Conservation (phyloP, 2,797 vertebrate species). For the Sarcophilus harrisii region DNA sequence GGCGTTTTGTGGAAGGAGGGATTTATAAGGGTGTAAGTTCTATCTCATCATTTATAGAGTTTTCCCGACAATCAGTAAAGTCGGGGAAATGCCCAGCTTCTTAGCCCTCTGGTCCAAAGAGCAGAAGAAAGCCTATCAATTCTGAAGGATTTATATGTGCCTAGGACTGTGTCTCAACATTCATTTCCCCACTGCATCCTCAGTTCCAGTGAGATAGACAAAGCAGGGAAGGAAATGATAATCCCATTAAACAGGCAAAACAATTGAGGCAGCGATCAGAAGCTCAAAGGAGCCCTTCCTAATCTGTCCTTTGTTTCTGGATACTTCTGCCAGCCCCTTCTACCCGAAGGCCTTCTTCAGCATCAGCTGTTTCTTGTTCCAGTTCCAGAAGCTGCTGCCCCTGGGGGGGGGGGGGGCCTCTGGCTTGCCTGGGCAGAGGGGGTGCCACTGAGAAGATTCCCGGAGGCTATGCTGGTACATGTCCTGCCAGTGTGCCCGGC, state of each 20-base stretch:
- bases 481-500: slow-evolving; percentile 88
- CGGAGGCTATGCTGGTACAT: slow-evolving; percentile 86
- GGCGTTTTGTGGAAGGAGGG: neutral
- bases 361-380: neutral
- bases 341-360: neutral
- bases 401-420: too few relatives aligned
- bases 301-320: neutral
- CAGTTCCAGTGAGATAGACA: neutral
- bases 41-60: neutral
- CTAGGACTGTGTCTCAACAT: neutral
- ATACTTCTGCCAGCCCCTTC: neutral
- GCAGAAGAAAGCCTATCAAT: neutral
- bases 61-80: neutral
- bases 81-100: neutral
- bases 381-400: neutral
- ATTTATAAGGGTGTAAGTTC: neutral
- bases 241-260: neutral
- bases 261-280: neutral
- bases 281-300: neutral
- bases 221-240: neutral
- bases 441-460: slow-evolving; percentile 88
- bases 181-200: neutral
- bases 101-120: neutral
- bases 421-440: neutral
- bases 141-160: neutral